phyloP scores from a whole-genome alignment of 2,113 vertebrate species.

The Epinephelus fuscoguttatus region DNA sequence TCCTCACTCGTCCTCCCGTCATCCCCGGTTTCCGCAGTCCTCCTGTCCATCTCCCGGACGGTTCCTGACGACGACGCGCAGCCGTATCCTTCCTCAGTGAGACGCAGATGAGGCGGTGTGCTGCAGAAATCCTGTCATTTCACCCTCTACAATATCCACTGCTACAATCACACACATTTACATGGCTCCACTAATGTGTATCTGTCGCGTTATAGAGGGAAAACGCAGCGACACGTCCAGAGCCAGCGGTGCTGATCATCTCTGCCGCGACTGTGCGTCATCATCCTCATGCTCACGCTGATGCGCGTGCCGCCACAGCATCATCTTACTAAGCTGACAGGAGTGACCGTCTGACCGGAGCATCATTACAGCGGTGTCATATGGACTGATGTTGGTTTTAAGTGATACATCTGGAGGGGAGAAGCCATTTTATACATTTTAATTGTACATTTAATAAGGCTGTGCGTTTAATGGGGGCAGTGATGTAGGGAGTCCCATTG shows the following conservation, averaged over 20 bases:
- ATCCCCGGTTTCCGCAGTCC: constrained; percentile 52
- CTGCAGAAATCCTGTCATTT: background rate
- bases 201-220: background rate
- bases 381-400: background rate
- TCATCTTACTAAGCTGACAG: background rate
- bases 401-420: background rate
- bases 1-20: constrained; percentile 58
- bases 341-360: background rate
- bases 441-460: background rate
- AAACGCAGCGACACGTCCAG: constrained; percentile 9
- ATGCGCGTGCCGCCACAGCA: constrained; percentile 34
- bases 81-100: constrained; percentile 38
- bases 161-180: background rate
- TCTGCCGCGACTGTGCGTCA: constrained; percentile 63
- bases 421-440: background rate
- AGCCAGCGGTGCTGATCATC: constrained; percentile 57
- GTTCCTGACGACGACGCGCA: constrained; percentile 27
- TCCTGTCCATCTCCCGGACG: constrained; percentile 69
- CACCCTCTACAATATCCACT: background rate
- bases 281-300: constrained; percentile 36
- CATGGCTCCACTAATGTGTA: background rate
- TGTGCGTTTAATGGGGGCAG: background rate
- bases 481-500: background rate
- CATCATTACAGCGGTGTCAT: background rate
- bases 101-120: background rate